Evolutionary conservation across 2,113 vertebrate genomes (phyloP).

Genomic region (Smithornis capensis): DNA sequence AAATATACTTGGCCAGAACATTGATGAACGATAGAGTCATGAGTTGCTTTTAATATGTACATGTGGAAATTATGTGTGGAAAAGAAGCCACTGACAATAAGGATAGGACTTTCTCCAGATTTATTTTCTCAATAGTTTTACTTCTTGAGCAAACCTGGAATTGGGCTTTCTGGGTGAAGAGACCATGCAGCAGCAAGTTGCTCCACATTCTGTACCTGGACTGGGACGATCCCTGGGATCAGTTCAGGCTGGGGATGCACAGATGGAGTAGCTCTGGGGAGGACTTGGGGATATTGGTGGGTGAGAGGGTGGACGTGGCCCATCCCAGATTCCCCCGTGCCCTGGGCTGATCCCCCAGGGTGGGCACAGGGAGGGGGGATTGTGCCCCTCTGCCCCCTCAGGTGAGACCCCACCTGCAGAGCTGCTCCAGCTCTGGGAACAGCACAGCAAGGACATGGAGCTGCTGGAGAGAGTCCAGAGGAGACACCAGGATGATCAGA

Average conservation of each 20-base stretch:
- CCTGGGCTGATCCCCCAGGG: background rate
- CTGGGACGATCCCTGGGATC: accelerated
- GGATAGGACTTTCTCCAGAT: background rate
- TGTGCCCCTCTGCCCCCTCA: background rate
- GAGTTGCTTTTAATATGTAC: background rate
- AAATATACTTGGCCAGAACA: background rate
- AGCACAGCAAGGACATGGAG: background rate
- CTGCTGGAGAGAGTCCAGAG: background rate
- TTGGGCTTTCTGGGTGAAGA: background rate
- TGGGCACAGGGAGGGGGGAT: background rate
- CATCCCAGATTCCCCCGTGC: background rate
- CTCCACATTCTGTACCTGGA: background rate
- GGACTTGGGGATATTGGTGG: background rate
- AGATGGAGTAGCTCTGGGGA: background rate
- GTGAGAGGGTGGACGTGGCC: background rate
- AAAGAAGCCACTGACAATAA: background rate
- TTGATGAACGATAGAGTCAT: background rate
- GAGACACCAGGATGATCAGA: background rate
- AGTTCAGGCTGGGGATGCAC: background rate
- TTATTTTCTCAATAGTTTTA: background rate
- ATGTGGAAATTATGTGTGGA: background rate
- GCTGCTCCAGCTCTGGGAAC: background rate
- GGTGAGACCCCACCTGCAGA: background rate
- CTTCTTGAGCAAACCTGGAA: background rate
- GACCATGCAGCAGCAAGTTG: background rate